These are phyloP conservation scores for Orius laevigatus DNA, from an alignment of 1,140 invertebrate species.

Conservation along the genomic window DNA sequence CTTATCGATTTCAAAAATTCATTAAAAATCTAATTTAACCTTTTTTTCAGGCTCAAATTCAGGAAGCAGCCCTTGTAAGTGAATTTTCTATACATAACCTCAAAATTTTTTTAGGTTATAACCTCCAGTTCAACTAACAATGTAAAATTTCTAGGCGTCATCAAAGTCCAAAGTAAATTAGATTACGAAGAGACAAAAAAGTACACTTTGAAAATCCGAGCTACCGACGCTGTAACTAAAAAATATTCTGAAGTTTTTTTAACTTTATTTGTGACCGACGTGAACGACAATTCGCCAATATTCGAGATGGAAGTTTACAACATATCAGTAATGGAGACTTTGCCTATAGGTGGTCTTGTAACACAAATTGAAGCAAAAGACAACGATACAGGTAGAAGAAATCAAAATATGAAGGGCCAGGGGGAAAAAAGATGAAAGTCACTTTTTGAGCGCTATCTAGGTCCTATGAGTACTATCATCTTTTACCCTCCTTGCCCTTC, in stretches of 20 bases:
- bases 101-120: too few relatives aligned
- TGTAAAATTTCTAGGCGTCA: conserved; percentile 20
- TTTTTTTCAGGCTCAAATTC: too few relatives aligned
- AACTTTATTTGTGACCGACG: conserved; percentile 53
- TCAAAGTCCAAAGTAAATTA: conserved; percentile 51
- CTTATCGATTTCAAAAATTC: too few relatives aligned
- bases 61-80: too few relatives aligned
- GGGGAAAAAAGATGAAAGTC: too few relatives aligned
- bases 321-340: conserved; percentile 66
- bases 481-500: too few relatives aligned
- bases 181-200: conserved; percentile 65
- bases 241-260: conserved; percentile 5
- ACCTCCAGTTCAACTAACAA: too few relatives aligned
- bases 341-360: conserved; percentile 57
- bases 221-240: conserved; percentile 57
- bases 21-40: too few relatives aligned
- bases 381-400: conserved; percentile 48
- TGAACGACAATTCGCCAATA: conserved; percentile 73
- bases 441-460: too few relatives aligned
- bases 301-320: conserved; percentile 37
- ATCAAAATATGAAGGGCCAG: too few relatives aligned
- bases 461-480: too few relatives aligned
- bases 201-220: conserved; percentile 67
- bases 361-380: conserved; percentile 59
- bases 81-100: too few relatives aligned